Percentiles rank a stretch among this genome's conserved stretches.
These are phyloP conservation scores for Glossophaga mutica DNA, from an alignment of 2,797 vertebrate species.

Conservation along the genomic window DNA sequence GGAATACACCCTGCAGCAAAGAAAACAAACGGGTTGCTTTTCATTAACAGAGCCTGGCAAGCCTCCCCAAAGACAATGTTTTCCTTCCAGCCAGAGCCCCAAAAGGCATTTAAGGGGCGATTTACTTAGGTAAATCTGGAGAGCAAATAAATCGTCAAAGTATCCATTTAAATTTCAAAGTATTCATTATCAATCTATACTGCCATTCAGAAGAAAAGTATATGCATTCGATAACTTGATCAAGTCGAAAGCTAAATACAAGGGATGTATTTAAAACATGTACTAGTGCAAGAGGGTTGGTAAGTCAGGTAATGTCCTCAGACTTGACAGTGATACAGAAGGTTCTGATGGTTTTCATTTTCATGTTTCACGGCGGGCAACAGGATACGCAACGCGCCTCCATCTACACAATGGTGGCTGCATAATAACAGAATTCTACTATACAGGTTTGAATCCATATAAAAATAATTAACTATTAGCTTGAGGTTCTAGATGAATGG, in stretches of 20 bases:
- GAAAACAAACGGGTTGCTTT: conserved; percentile 79
- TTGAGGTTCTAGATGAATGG: conserved; percentile 27
- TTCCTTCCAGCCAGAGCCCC: conserved; percentile 76
- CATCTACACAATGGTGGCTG: background rate
- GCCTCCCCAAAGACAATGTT: conserved; percentile 77
- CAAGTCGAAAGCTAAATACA: conserved; percentile 1
- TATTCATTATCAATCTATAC: conserved; percentile 53
- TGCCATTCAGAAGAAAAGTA: conserved; percentile 14
- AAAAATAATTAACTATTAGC: conserved; percentile 47
- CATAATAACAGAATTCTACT: background rate
- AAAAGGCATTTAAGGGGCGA: conserved; percentile 66
- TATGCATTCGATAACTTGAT: background rate
- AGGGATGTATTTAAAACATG: background rate
- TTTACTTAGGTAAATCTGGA: conserved; percentile 71
- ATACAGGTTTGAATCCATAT: background rate
- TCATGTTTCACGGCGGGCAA: background rate
- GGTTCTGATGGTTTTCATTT: background rate
- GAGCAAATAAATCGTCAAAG: conserved; percentile 64
- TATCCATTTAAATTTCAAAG: conserved; percentile 62
- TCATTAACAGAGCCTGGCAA: conserved; percentile 78
- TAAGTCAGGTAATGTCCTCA: background rate
- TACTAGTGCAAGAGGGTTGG: background rate
- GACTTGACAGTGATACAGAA: background rate
- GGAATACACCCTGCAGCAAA: conserved; percentile 78
- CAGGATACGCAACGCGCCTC: background rate